Evolutionary conservation across 2,888 invertebrate species (phyloP), one percentile per base, ranked within the genome.

Genomic region (Dysmachus trigonus): DNA sequence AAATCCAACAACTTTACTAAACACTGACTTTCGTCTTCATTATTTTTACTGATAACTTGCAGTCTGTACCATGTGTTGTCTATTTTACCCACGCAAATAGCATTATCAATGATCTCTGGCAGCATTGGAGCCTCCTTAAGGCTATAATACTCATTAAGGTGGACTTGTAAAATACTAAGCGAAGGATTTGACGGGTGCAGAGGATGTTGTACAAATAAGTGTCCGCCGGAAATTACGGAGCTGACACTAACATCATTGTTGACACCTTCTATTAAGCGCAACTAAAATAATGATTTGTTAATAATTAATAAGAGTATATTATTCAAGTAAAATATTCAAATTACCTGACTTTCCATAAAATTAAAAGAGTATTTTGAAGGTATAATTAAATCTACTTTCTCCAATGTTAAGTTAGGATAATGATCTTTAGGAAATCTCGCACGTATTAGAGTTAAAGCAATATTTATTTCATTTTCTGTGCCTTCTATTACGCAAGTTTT

Each of bases 131-230:
- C 95, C 88, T 95, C 95, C 86, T 95, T 94, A 89, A 94, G 94
- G 88, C 94, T 94, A 93, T 99, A 99, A 88, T 96, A 95, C 87
- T 94, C 93, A 89, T 95, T 95, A 96, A 99, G 97, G 91, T 94
- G 95, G 89, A 94, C 94, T 91, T 96, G 97, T 89, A 98, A 94
- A 87, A 95, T 93, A 90, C 96, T 95, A 89, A 99, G 94, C 86
- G 96, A 95, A 22, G 96, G 96, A 93, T 96, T 98, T 73, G 98
- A 96, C 6, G 99, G 98, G 93, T 99, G 99, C 87, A 97, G 95
- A 2, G 98, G 98, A 92, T 98, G 97, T 92, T 99, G 99, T 87
- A 99, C 94, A 93, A 99, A 99, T 91, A 99, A 94, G 91, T 98
- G 98, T 72, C 96, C 96, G 83, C 98, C 96, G 88, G 95, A 95